Conservation (phyloP, 1,140 invertebrate species). For the Drosophila persimilis region DNA sequence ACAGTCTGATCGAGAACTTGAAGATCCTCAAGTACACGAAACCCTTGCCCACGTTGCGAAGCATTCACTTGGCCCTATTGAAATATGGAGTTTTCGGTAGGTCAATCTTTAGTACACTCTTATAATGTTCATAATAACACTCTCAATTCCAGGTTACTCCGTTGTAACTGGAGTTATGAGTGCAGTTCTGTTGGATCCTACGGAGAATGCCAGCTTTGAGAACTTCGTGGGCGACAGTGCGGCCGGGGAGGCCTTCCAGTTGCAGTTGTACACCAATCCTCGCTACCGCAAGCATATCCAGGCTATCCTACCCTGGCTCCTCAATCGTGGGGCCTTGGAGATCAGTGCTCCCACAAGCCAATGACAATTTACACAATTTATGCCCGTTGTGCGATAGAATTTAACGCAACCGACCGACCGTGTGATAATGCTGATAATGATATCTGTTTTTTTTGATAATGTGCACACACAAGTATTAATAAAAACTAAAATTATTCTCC, state of each 20-base stretch:
- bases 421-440: neutral
- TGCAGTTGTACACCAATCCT: slow-evolving; percentile 56
- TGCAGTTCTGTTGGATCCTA: slow-evolving; percentile 66
- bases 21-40: slow-evolving; percentile 63
- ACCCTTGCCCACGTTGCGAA: slow-evolving; percentile 51
- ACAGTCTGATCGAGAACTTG: slow-evolving; percentile 55
- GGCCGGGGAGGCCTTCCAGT: slow-evolving; percentile 60
- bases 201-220: slow-evolving; percentile 59
- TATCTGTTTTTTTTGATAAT: slow-evolving; percentile 27
- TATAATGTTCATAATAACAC: neutral
- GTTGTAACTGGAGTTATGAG: slow-evolving; percentile 66
- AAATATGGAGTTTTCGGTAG: slow-evolving; percentile 63
- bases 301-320: slow-evolving; percentile 64
- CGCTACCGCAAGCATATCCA: slow-evolving; percentile 66
- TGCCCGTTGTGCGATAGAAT: neutral
- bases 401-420: neutral
- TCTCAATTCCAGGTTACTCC: slow-evolving; percentile 30
- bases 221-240: slow-evolving; percentile 51
- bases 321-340: slow-evolving; percentile 65
- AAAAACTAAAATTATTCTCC: neutral
- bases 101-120: neutral
- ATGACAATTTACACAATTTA: neutral
- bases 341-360: neutral
- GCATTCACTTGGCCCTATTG: slow-evolving; percentile 56
- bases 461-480: slow-evolving; percentile 2